A percentile compares a stretch with the other conserved stretches of the same genome.
These are phyloP conservation scores for Varecia variegata DNA, from an alignment of 2,797 vertebrate genomes.

Conservation along the genomic window DNA sequence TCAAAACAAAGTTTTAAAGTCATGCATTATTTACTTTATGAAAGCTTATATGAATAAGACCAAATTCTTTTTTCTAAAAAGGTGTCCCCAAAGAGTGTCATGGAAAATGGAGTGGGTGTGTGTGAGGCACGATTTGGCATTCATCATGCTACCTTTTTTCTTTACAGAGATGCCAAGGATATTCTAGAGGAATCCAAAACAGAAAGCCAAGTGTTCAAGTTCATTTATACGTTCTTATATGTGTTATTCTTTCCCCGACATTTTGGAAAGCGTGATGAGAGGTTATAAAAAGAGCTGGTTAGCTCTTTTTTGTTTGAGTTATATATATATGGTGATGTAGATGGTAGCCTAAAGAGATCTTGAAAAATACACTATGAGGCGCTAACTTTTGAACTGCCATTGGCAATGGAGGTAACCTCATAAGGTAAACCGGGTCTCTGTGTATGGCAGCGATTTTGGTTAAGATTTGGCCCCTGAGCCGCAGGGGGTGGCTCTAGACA, in stretches of 20 bases:
- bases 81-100: not conserved
- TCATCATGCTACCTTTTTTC: not conserved
- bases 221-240: not conserved
- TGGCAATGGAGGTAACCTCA: not conserved
- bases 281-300: slow-evolving; percentile 45
- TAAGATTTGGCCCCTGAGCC: not conserved
- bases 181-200: slow-evolving; percentile 46
- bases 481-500: not conserved
- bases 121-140: slow-evolving; percentile 48
- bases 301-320: not conserved
- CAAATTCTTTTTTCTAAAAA: slow-evolving; percentile 34
- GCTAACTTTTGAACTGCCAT: not conserved
- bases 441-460: not conserved
- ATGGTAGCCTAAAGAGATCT: not conserved
- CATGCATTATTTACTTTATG: not conserved
- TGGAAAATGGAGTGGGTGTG: slow-evolving; percentile 43
- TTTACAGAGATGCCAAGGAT: slow-evolving; percentile 32
- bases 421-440: not conserved
- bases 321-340: not conserved
- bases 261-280: not conserved
- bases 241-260: slow-evolving; percentile 33
- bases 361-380: not conserved
- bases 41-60: slow-evolving; percentile 18
- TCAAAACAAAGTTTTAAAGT: slow-evolving; percentile 18
- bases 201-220: slow-evolving; percentile 18